Percentiles rank a stretch among this genome's conserved stretches.
Evolutionary conservation across 2,113 vertebrate genomes (phyloP).

Genomic region (Oncorhynchus tshawytscha): DNA sequence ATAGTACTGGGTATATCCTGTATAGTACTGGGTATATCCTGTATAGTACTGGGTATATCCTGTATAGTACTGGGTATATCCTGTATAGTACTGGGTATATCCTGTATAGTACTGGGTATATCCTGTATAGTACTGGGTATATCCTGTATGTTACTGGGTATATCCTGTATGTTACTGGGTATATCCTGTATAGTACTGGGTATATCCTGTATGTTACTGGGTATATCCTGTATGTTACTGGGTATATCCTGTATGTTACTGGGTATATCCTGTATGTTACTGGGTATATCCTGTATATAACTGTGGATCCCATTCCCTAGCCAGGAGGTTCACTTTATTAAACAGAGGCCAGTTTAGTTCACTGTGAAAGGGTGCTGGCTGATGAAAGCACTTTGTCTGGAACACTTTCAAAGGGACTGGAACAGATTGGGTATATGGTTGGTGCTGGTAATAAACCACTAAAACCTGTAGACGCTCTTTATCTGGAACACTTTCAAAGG

Average conservation of each 20-base stretch:
- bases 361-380: not conserved
- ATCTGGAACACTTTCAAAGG: too few relatives aligned
- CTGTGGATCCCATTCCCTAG: not conserved
- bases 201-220: too few relatives aligned
- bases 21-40: too few relatives aligned
- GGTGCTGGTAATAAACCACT: too few relatives aligned
- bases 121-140: not conserved
- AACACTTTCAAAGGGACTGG: too few relatives aligned
- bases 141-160: not conserved
- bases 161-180: too few relatives aligned
- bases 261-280: not conserved
- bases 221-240: too few relatives aligned
- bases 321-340: not conserved
- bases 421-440: too few relatives aligned
- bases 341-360: constrained; percentile 33
- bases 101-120: not conserved
- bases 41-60: not conserved
- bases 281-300: not conserved
- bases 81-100: not conserved
- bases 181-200: too few relatives aligned
- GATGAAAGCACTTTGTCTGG: not conserved
- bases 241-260: not conserved
- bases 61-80: not conserved
- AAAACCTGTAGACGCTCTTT: too few relatives aligned
- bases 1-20: not conserved